Conservation (phyloP, 2,113 vertebrate genomes). For the Scatophagus argus region DNA sequence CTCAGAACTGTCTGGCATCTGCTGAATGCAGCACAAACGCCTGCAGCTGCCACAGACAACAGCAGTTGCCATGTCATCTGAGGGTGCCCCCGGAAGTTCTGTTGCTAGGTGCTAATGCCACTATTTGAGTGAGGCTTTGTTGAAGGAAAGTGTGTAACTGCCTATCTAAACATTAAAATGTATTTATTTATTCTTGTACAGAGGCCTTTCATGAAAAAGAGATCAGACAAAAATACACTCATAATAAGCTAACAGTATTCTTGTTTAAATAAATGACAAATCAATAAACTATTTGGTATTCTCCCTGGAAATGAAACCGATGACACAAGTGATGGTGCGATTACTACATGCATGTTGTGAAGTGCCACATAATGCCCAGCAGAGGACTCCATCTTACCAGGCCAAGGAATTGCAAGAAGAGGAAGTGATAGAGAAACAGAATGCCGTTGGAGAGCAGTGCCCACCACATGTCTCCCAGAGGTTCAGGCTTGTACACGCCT, state of each 20-base stretch:
- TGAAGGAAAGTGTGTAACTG: too few relatives aligned
- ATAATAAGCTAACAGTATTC: too few relatives aligned
- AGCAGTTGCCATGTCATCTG: too few relatives aligned
- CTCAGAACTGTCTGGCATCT: too few relatives aligned
- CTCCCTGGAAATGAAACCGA: not conserved
- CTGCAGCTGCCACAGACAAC: too few relatives aligned
- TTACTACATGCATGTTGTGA: not conserved
- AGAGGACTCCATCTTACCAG: constrained; percentile 89
- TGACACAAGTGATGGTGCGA: not conserved
- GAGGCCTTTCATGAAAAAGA: not conserved
- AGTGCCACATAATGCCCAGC: constrained; percentile 49
- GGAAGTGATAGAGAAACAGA: constrained; percentile 98
- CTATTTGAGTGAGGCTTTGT: too few relatives aligned
- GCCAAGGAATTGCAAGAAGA: constrained; percentile 93
- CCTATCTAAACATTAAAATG: not conserved
- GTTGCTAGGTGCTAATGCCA: too few relatives aligned
- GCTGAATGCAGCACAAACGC: too few relatives aligned
- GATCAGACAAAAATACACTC: too few relatives aligned
- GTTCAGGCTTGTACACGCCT: constrained; percentile 97
- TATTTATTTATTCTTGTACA: not conserved
- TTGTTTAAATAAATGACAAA: not conserved
- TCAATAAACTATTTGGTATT: not conserved
- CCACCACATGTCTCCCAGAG: constrained; percentile 95
- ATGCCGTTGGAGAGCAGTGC: constrained; percentile 93
- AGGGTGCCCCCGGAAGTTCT: too few relatives aligned